Base-by-base conservation (phyloP, 2,888 invertebrate species). In the Caenorhabditis sinica region DNA sequence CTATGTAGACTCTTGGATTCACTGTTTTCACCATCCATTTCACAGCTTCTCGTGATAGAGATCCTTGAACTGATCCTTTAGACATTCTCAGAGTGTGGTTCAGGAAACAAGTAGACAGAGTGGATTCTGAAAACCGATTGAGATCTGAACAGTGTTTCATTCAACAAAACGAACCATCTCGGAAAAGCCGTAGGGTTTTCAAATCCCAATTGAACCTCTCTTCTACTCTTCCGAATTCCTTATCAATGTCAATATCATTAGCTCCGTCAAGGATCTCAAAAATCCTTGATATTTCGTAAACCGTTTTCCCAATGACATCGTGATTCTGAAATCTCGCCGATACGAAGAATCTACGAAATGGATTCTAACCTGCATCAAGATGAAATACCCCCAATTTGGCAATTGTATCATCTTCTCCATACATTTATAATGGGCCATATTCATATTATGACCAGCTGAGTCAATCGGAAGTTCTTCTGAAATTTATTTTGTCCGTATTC, bases 51-150 rank as follows among this genome's bases (percentile, higher is more conserved):
- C 86, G 72, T 17, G 76, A 76, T 33, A 86, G 28, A 15, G 86
- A 86, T n/a, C 77, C 82, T 69, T 83, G 83, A 0, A 77, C 83
- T n/a, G 86, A 76, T 15, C 86, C 86, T 49, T 86, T 86, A 11
- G 75, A 66, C 2, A 73, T 56, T 30, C 30, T 49, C 28, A 86
- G 13, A 6, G 69, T 56, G 0, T 45, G 60, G n/a, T 81, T 69
- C 20, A 83, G 58, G 23, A 56, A 66, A 13, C 30, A 23, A 0
- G 60, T 13, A 0, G 73, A 33, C 11, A 65, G 43, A 17, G 17
- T 30, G 1, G 81, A 76, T 56, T 86, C 86, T 86, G 45, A 40
- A 82, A n/a, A 51, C n/a, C n/a, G n/a, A n/a, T n/a, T n/a, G n/a
- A n/a, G n/a, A n/a, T n/a, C n/a, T n/a, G n/a, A n/a, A n/a, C n/a